phyloP scores from a whole-genome alignment of 2,113 vertebrate genomes.

The Nibea coibor region DNA sequence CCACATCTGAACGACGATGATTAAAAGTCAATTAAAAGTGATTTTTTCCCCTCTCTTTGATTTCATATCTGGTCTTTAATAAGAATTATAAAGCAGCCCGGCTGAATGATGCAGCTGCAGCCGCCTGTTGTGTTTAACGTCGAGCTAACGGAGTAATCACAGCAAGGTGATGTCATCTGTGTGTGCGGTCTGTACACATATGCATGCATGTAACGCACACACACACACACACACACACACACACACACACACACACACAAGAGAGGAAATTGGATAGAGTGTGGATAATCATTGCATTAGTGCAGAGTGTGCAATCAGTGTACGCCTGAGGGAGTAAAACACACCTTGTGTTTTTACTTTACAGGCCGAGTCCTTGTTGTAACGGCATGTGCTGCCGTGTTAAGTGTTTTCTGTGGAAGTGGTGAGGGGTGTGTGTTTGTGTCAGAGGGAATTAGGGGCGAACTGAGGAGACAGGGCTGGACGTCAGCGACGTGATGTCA shows the following conservation, averaged over 20 bases:
- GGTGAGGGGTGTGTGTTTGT: conserved; percentile 9
- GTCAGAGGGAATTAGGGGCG: conserved; percentile 40
- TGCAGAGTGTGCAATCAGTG: conserved; percentile 69
- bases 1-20: conserved; percentile 23
- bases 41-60: conserved; percentile 16
- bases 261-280: conserved; percentile 68
- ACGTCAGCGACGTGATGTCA: conserved; percentile 20
- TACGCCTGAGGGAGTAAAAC: conserved; percentile 56
- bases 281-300: conserved; percentile 73
- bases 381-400: conserved; percentile 36
- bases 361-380: conserved; percentile 30
- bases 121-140: conserved; percentile 46
- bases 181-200: conserved; percentile 50
- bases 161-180: conserved; percentile 74
- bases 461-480: conserved; percentile 10
- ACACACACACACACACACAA: neutral
- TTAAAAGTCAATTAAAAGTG: neutral
- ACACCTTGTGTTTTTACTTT: conserved; percentile 67
- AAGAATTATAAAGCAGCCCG: neutral
- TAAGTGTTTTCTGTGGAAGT: conserved; percentile 40
- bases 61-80: conserved; percentile 1
- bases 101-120: conserved; percentile 23
- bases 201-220: neutral
- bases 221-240: neutral
- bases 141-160: conserved; percentile 60